Conservation (phyloP, 2,113 vertebrate genomes). For the Nannospalax galili region DNA sequence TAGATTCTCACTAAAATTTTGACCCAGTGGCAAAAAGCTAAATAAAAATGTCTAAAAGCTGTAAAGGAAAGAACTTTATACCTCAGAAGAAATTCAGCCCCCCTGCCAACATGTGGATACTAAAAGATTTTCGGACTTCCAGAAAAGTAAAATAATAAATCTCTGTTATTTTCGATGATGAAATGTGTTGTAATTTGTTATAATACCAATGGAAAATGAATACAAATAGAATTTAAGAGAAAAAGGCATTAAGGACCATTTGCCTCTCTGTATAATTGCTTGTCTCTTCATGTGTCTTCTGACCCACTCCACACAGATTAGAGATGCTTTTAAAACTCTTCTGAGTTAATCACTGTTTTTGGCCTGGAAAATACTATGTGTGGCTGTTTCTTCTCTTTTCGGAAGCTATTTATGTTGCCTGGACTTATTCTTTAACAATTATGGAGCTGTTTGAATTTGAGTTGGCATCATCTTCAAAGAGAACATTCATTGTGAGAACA, state of each 20-base stretch:
- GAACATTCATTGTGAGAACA: conserved; percentile 49
- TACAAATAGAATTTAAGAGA: not conserved
- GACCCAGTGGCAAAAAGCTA: not conserved
- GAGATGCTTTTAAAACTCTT: not conserved
- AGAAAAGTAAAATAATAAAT: conserved; percentile 14
- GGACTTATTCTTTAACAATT: conserved; percentile 35
- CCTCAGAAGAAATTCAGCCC: not conserved
- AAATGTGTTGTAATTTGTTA: not conserved
- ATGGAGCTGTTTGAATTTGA: conserved; percentile 26
- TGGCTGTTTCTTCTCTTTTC: conserved; percentile 8
- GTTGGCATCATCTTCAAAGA: conserved; percentile 53
- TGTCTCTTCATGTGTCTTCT: not conserved
- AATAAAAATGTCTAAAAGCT: not conserved
- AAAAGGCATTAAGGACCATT: not conserved
- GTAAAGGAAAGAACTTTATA: not conserved
- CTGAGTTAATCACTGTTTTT: conserved; percentile 53
- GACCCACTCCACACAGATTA: not conserved
- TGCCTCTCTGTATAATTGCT: not conserved
- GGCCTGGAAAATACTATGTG: not conserved
- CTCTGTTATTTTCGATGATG: not conserved
- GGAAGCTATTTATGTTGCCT: conserved; percentile 12
- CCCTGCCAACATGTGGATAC: not conserved
- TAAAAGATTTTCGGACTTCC: not conserved
- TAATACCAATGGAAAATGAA: not conserved
- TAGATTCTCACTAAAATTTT: not conserved